Evolutionary conservation across 2,888 invertebrate genomes (phyloP), one percentile per base, ranked within the genome.

Genomic region (Synanthedon vespiformis): DNA sequence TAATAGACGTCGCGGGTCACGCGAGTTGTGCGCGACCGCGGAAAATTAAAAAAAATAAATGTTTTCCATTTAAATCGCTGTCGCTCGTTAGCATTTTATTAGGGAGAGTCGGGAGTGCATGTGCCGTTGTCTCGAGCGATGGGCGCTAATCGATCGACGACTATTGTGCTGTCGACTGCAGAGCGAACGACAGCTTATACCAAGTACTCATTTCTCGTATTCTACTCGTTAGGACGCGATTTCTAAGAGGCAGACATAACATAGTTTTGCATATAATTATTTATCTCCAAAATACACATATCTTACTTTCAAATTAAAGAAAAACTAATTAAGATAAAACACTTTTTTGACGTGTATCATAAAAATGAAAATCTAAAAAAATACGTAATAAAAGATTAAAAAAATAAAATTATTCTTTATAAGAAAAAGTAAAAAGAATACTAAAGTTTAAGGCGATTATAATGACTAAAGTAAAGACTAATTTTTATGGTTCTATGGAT

Each of bases 1-100:
- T 83, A 84, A 83, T 77, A 80, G 79, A 68, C 66, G 69, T 64
- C 63, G 64, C 64, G 65, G 72, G 72, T 74, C 85, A 85, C 86
- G 85, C 84, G 77, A 86, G 60, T 62, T 55, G 56, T 61, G 62
- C 54, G 61, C 48, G 16, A 41, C 44, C 40, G 53, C 52, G 65
- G 62, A 60, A 65, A 67, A 72, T 77, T 80, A 80, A 77, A 34
- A 34, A 81, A n/a, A 48, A 72, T 64, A 62, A 73, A 78, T 73
- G 71, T 71, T 69, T 72, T 68, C 68, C 67, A 69, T 77, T 74
- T 64, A 67, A 67, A 65, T 52, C 53, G 56, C 54, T 56, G 51
- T 49, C 47, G 64, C 70, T 80, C 70, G 75, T 82, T 80, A 77
- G 74, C 66, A 69, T 72, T 70, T 68, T 67, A 64, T 58, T 56